Evolutionary conservation across 1,140 invertebrate genomes (phyloP), one percentile per base, ranked within the genome.

Genomic region (Platorchestia sp.): DNA sequence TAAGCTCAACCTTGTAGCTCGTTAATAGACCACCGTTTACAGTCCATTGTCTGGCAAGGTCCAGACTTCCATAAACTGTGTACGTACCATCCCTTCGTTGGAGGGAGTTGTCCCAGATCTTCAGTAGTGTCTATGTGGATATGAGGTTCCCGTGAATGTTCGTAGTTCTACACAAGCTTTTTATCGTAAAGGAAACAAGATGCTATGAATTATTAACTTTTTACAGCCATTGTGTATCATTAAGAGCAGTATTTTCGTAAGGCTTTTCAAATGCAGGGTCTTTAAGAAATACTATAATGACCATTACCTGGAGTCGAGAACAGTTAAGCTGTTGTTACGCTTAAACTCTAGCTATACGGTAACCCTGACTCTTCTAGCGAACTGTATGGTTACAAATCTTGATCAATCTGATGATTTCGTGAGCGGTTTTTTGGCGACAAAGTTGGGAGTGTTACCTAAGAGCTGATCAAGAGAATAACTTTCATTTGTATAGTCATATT

Each of bases 221-320:
- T 44, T 93, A 45, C 43, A n/a, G 91, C 91, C 45, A 93, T 93
- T 45, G 44, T 93, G 43, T 93, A 93, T n/a, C 91, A 93, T 93
- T 93, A 93, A 93, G 91, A 45, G 16, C 91, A 45, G 91, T 93
- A 93, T 93, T 93, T 93, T 93, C 91, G 91, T 93, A 93, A 45
- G 91, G 43, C 40, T 47, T 93, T 45, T 45, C 43, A 93, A 93
- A 93, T 93, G 91, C 91, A 93, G 91, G 91, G 91, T 93, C 91
- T 93, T 45, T 93, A 93, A 45, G 91, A 45, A 93, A 44, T 90
- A 90, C 87, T 90, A 90, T 42, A 90, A 43, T 90, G 87, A 90
- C 87, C 87, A 90, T 45, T 43, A 90, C 22, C 87, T 90, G 43
- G 44, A 47, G 45, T 45, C 45, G 91, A 93, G 14, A 93, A 44